A percentile compares a stretch with the other conserved stretches of the same genome.
Evolutionary conservation across 2,888 invertebrate species (phyloP).

Genomic region (Encarsia formosa): DNA sequence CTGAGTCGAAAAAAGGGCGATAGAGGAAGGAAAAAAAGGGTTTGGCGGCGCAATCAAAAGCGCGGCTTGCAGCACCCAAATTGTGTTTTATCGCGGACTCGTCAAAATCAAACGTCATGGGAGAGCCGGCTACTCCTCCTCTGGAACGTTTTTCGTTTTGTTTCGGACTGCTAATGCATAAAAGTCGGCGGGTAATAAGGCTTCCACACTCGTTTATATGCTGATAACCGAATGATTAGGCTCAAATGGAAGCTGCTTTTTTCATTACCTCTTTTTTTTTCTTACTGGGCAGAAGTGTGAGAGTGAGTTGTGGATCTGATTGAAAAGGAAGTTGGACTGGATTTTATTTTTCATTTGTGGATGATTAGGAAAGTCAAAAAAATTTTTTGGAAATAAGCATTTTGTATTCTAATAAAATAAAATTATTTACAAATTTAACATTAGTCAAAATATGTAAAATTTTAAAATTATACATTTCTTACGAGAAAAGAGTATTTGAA

Average conservation of each 20-base stretch:
- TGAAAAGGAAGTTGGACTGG: too few species aligned
- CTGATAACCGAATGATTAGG: constrained; percentile 21
- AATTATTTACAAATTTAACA: too few species aligned
- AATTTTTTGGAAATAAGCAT: too few species aligned
- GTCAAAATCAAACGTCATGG: constrained; percentile 29
- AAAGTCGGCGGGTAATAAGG: constrained; percentile 20
- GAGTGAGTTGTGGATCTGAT: too few species aligned
- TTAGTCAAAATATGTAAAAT: too few species aligned
- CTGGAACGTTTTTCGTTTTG: constrained; percentile 7
- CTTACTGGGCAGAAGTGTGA: too few species aligned
- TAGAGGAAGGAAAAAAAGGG: constrained; percentile 26
- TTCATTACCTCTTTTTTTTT: neutral
- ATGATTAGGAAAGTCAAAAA: too few species aligned
- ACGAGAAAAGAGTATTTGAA: too few species aligned
- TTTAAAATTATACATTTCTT: too few species aligned
- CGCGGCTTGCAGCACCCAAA: constrained; percentile 44
- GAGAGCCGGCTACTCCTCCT: constrained; percentile 1
- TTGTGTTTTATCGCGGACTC: constrained; percentile 48
- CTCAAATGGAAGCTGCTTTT: constrained; percentile 14
- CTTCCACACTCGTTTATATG: constrained; percentile 20
- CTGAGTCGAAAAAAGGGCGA: constrained; percentile 11
- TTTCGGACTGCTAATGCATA: constrained; percentile 27
- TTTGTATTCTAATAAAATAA: too few species aligned
- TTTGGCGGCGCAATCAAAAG: constrained; percentile 26
- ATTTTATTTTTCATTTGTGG: too few species aligned